These are phyloP conservation scores for Neopelma chrysocephalum DNA, from an alignment of 2,797 vertebrate genomes.

Conservation along the genomic window DNA sequence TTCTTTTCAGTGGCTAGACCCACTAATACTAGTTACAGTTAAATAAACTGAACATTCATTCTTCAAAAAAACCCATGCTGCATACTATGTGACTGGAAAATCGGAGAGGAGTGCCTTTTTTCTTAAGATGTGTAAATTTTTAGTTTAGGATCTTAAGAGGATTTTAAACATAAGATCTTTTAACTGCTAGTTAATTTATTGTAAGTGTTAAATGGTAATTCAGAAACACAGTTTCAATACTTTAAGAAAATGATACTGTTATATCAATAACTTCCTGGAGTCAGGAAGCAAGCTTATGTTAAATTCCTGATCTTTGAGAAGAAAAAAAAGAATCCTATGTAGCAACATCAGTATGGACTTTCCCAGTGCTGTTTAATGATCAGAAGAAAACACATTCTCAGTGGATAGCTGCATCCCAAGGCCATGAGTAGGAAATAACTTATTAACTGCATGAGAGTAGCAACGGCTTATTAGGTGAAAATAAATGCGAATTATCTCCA, in stretches of 20 bases:
- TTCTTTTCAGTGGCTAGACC: not conserved
- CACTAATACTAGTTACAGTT: not conserved
- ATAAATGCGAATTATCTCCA: conserved; percentile 44
- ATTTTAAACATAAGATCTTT: not conserved
- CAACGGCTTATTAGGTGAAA: conserved; percentile 49
- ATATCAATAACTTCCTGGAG: not conserved
- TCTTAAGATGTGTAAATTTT: not conserved
- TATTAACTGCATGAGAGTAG: conserved; percentile 27
- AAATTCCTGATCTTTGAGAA: not conserved
- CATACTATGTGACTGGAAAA: not conserved
- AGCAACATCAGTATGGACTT: not conserved
- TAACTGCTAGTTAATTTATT: not conserved
- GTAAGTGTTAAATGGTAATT: not conserved
- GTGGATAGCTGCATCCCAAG: conserved; percentile 1
- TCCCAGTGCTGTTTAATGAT: conserved; percentile 27
- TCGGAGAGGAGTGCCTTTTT: not conserved
- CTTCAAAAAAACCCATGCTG: not conserved
- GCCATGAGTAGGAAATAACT: conserved; percentile 24
- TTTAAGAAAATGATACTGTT: not conserved
- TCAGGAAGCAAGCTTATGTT: not conserved
- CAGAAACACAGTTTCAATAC: not conserved
- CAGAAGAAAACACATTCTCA: not conserved
- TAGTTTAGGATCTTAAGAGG: not conserved
- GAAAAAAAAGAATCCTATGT: not conserved
- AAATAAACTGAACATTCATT: not conserved